Conservation (phyloP, 2,888 invertebrate genomes). For the Campoplex capitator region DNA sequence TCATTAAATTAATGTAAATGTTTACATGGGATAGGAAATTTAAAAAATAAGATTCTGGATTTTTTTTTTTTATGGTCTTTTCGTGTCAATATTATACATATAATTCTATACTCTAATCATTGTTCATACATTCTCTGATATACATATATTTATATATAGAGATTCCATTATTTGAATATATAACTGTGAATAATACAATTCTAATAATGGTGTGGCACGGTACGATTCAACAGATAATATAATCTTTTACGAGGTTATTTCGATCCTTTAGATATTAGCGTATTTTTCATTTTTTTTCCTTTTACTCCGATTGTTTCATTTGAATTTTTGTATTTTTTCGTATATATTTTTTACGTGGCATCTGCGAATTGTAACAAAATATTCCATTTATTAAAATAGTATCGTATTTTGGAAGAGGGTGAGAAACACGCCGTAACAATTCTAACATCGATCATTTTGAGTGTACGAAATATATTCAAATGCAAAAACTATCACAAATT, state of each 20-base stretch:
- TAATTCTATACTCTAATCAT: conserved; percentile 31
- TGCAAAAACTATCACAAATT: conserved; percentile 5
- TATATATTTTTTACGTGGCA: conserved; percentile 32
- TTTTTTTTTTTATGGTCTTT: conserved; percentile 1
- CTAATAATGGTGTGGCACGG: conserved; percentile 66
- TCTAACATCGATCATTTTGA: conserved; percentile 49
- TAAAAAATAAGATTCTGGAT: background rate
- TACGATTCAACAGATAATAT: conserved; percentile 67
- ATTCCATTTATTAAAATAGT: conserved; percentile 65
- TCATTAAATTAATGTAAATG: background rate
- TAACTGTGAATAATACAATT: conserved; percentile 61
- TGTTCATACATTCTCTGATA: conserved; percentile 56
- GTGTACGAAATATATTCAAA: conserved; percentile 36
- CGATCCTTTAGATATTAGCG: conserved; percentile 8
- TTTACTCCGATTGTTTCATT: conserved; percentile 33
- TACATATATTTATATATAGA: conserved; percentile 48
- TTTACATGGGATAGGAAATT: background rate
- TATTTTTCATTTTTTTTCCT: conserved; percentile 19
- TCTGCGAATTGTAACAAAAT: conserved; percentile 65
- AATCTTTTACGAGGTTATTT: conserved; percentile 58
- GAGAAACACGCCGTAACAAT: conserved; percentile 43
- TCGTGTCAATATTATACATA: conserved; percentile 54
- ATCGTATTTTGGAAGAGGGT: conserved; percentile 62
- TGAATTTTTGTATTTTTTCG: background rate
- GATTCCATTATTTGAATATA: conserved; percentile 63